phyloP scores from a whole-genome alignment of 2,888 invertebrate genomes.

The Hyles lineata region DNA sequence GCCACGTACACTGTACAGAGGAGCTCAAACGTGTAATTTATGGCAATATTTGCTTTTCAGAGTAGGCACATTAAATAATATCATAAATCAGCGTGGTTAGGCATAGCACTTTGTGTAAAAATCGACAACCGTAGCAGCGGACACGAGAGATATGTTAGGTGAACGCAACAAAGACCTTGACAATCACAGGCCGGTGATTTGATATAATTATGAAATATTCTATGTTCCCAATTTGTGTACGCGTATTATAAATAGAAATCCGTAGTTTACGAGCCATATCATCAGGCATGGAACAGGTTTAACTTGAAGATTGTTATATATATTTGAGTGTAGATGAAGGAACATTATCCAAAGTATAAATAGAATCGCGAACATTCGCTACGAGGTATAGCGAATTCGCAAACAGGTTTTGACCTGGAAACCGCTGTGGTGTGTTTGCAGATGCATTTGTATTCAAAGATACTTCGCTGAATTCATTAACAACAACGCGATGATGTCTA shows the following conservation, averaged over 20 bases:
- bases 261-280: not conserved
- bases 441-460: conserved; percentile 27
- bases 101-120: not conserved
- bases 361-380: conserved; percentile 46
- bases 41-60: not conserved
- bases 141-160: not conserved
- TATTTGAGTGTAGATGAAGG: not conserved
- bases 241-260: not conserved
- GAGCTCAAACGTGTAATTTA: not conserved
- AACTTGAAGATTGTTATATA: not conserved
- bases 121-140: not conserved
- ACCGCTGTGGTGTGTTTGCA: conserved; percentile 39
- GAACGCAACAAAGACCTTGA: conserved; percentile 15
- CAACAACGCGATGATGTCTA: conserved; percentile 15
- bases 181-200: conserved; percentile 6
- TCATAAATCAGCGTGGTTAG: not conserved
- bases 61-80: not conserved
- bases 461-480: conserved; percentile 18
- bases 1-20: conserved; percentile 4
- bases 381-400: conserved; percentile 36
- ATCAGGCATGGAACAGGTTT: conserved; percentile 3
- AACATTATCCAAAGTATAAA: conserved; percentile 37
- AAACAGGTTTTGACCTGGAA: conserved; percentile 44
- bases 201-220: not conserved
- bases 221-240: not conserved